These are phyloP conservation scores for Garra rufa DNA, from an alignment of 2,113 vertebrate species.

Conservation along the genomic window DNA sequence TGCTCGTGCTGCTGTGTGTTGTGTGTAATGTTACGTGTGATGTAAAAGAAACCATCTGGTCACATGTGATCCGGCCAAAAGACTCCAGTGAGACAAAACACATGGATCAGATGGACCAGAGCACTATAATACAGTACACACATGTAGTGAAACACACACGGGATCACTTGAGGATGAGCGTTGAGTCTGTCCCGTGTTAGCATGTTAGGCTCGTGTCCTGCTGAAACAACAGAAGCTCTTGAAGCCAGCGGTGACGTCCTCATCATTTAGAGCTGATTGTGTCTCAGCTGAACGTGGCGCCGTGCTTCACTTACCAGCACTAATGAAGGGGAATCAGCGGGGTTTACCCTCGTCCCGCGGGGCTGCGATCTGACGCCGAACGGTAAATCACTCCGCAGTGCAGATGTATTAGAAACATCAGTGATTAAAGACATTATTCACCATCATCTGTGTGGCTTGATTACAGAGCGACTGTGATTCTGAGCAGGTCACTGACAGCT, in stretches of 20 bases:
- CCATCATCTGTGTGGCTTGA: constrained; percentile 15
- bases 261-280: background rate
- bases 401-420: background rate
- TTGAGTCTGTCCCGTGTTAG: background rate
- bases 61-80: background rate
- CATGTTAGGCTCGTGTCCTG: background rate
- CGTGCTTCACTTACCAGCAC: background rate
- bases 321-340: background rate
- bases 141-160: background rate
- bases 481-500: constrained; percentile 42
- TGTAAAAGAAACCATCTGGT: background rate
- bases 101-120: background rate
- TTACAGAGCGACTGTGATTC: constrained; percentile 17
- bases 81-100: background rate
- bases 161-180: no score
- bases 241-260: background rate
- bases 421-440: constrained; percentile 42
- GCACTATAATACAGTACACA: background rate
- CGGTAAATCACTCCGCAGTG: background rate
- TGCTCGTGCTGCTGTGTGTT: background rate
- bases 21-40: background rate
- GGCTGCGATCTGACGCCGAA: background rate
- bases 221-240: background rate
- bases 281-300: background rate
- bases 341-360: background rate